Conservation (phyloP, 2,888 invertebrate species). For the Apotomis capreana region DNA sequence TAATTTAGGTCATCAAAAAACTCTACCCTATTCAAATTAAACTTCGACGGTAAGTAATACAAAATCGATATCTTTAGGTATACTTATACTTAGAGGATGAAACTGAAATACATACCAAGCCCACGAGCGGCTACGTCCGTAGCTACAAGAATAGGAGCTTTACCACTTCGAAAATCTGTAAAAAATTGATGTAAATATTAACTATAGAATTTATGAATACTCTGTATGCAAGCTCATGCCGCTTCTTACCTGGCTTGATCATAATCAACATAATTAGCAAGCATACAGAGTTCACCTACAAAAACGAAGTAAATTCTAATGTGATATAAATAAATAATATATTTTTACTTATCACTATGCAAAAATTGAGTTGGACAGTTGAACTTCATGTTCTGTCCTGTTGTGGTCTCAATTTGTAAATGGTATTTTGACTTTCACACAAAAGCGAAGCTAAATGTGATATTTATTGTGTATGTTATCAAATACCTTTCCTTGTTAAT, state of each 20-base stretch:
- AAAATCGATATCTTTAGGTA: too few relatives aligned
- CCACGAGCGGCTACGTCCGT: slow-evolving; percentile 98
- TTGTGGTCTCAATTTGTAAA: background rate
- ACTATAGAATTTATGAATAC: slow-evolving; percentile 40
- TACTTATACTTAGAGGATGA: too few relatives aligned
- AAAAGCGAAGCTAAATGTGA: too few relatives aligned
- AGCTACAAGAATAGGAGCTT: slow-evolving; percentile 94
- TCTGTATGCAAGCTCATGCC: slow-evolving; percentile 35
- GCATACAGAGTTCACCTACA: slow-evolving; percentile 31
- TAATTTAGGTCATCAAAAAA: too few relatives aligned
- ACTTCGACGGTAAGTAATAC: too few relatives aligned
- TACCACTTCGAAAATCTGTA: slow-evolving; percentile 92
- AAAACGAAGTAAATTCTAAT: background rate
- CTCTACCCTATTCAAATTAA: too few relatives aligned
- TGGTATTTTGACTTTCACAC: background rate
- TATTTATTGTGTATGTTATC: too few relatives aligned
- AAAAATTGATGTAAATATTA: slow-evolving; percentile 51
- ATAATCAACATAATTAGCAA: slow-evolving; percentile 13
- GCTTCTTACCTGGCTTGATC: background rate
- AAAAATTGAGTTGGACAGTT: too few relatives aligned
- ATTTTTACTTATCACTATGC: too few relatives aligned
- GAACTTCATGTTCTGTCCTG: too few relatives aligned
- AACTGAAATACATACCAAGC: slow-evolving; percentile 87
- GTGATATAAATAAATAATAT: background rate
- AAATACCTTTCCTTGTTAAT: too few relatives aligned